A percentile compares a stretch with the other conserved stretches of the same genome.
phyloP scores from a whole-genome alignment of 2,113 vertebrate genomes.

The Prolemur simus region DNA sequence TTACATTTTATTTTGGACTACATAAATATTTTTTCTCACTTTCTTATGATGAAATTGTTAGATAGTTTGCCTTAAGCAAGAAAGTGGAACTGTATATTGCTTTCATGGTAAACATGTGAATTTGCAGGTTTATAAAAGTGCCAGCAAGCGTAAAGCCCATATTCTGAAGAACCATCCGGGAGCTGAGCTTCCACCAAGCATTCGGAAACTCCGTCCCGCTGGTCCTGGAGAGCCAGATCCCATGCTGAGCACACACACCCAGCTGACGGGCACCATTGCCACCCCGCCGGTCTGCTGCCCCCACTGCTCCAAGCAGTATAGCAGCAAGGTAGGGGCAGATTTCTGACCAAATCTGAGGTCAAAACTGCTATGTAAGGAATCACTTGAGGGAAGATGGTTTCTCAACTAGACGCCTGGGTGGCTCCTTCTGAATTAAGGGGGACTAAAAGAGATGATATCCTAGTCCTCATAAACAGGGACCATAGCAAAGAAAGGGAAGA shows the following conservation, averaged over 20 bases:
- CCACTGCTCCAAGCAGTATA: constrained; percentile 98
- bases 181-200: constrained; percentile 96
- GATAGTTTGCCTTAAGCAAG: background rate
- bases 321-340: constrained; percentile 91
- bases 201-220: constrained; percentile 95
- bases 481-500: background rate
- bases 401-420: background rate
- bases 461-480: background rate
- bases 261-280: constrained; percentile 97
- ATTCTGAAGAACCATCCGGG: constrained; percentile 99
- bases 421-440: background rate
- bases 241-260: constrained; percentile 98
- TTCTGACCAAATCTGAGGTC: background rate
- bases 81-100: background rate
- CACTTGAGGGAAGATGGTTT: background rate
- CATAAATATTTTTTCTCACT: background rate
- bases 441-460: background rate
- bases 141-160: constrained; percentile 98
- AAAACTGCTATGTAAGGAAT: rapidly evolving
- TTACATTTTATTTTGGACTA: background rate
- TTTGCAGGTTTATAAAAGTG: constrained; percentile 96
- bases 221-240: constrained; percentile 97
- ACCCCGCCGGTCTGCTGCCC: constrained; percentile 97
- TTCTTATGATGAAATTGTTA: background rate
- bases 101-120: background rate